These are phyloP conservation scores for Stictonetta naevosa DNA, from an alignment of 2,113 vertebrate genomes.

Conservation along the genomic window DNA sequence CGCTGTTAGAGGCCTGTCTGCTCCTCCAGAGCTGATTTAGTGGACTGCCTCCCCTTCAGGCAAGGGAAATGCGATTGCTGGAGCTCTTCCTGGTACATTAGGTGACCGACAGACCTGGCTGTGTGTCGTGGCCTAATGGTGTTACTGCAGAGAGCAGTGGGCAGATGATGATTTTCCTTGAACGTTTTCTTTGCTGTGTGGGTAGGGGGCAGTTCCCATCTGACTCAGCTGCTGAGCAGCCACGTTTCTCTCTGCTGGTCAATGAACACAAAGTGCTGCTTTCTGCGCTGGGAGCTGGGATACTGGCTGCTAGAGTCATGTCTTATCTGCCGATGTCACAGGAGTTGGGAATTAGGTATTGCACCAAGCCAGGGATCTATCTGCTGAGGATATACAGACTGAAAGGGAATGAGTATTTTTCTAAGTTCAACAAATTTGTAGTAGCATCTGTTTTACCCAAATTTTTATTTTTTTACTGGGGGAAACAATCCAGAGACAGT, in stretches of 20 bases:
- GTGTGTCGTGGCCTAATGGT: neutral
- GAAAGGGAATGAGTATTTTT: neutral
- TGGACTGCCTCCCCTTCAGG: neutral
- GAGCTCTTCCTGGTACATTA: neutral
- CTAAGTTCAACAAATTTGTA: neutral
- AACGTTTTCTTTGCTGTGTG: neutral
- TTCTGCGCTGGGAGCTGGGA: neutral
- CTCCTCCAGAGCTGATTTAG: neutral
- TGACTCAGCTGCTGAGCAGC: neutral
- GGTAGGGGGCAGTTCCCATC: neutral
- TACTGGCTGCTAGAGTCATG: neutral
- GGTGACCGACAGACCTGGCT: neutral
- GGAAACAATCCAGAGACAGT: neutral
- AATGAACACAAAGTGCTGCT: neutral
- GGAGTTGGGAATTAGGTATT: neutral
- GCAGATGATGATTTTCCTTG: neutral
- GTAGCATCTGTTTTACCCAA: neutral
- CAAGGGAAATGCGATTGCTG: neutral
- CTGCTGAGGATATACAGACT: neutral
- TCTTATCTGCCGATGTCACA: neutral
- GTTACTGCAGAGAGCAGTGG: neutral
- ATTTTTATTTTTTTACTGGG: neutral
- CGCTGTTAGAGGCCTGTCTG: neutral
- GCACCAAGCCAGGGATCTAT: neutral
- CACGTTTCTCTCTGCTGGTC: slow-evolving; percentile 6